Evolutionary conservation across 2,888 invertebrate species (phyloP).

Genomic region (Isoperla grammatica): DNA sequence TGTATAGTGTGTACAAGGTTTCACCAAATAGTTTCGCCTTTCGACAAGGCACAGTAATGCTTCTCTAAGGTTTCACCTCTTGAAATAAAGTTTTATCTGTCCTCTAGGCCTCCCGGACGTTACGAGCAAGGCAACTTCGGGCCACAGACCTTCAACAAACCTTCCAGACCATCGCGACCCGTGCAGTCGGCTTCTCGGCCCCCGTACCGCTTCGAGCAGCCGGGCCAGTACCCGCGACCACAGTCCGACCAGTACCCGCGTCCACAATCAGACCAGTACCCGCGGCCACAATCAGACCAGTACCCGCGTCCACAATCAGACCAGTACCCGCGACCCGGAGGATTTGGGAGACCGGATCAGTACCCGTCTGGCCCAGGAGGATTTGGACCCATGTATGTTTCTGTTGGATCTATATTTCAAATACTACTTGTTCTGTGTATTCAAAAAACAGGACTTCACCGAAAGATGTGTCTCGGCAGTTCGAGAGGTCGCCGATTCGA

Average conservation of each 20-base stretch:
- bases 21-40: no score
- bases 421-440: no score
- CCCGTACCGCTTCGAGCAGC: background rate
- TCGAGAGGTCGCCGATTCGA: no score
- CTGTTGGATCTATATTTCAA: no score
- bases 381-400: background rate
- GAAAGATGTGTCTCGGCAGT: no score
- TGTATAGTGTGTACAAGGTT: no score
- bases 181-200: no score
- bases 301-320: background rate
- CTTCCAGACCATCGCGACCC: background rate
- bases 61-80: no score
- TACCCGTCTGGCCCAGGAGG: background rate
- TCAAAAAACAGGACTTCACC: no score
- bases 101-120: background rate
- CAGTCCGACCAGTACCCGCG: background rate
- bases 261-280: background rate
- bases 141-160: background rate
- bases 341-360: background rate
- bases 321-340: background rate
- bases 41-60: no score
- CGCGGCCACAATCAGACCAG: background rate
- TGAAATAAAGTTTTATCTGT: no score
- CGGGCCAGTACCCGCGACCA: background rate
- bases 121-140: background rate